phyloP scores from a whole-genome alignment of 2,888 invertebrate species.

The Oxyteleia sp. region DNA sequence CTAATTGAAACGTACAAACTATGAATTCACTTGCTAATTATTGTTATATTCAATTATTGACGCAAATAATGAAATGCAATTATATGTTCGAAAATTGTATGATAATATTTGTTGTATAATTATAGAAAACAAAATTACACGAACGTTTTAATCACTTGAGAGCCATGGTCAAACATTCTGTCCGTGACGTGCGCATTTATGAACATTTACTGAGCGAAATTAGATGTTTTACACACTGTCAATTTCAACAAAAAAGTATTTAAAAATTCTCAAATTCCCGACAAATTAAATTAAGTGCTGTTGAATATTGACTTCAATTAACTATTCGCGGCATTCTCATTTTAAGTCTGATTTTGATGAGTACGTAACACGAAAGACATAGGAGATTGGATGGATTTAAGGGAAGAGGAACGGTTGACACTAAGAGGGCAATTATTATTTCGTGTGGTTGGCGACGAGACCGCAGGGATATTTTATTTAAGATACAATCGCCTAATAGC shows the following conservation, averaged over 20 bases:
- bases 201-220: not conserved
- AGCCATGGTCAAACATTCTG: conserved; percentile 27
- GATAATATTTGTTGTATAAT: conserved; percentile 51
- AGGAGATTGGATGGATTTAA: no score
- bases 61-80: conserved; percentile 42
- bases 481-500: no score
- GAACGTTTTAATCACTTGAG: conserved; percentile 38
- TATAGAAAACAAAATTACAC: conserved; percentile 23
- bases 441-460: no score
- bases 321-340: not conserved
- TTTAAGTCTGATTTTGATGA: not conserved
- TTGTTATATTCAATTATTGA: conserved; percentile 41
- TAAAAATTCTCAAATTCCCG: no score
- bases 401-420: no score
- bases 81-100: conserved; percentile 47
- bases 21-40: conserved; percentile 29
- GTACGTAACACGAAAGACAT: no score
- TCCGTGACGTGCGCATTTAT: not conserved
- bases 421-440: no score
- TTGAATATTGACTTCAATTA: no score
- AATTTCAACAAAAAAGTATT: no score
- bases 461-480: no score
- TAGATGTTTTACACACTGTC: no score
- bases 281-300: no score
- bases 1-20: conserved; percentile 25